phyloP scores from a whole-genome alignment of 2,888 invertebrate genomes.

The Eledona agricola region DNA sequence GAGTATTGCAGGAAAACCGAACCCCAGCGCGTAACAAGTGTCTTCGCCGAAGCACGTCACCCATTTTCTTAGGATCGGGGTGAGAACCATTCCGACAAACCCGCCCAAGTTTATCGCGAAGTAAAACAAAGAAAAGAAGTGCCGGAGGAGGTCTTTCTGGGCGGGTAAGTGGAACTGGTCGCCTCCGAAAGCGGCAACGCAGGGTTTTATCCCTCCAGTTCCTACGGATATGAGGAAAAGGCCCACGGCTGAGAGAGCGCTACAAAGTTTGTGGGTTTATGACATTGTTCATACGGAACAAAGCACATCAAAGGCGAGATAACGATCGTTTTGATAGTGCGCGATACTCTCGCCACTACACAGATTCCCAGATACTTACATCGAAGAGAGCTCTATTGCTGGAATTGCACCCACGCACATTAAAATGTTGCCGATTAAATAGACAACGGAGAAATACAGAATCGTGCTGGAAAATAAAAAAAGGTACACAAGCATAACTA shows the following conservation, averaged over 20 bases:
- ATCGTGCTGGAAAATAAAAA: constrained; percentile 70
- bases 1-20: constrained; percentile 78
- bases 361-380: constrained; percentile 61
- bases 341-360: no score
- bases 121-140: constrained; percentile 85
- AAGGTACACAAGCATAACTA: no score
- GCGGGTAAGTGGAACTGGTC: constrained; percentile 80
- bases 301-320: no score
- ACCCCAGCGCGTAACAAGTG: constrained; percentile 77
- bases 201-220: constrained; percentile 88
- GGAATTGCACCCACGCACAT: constrained; percentile 72
- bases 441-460: constrained; percentile 77
- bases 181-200: constrained; percentile 87
- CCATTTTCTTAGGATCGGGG: constrained; percentile 75
- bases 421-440: constrained; percentile 74
- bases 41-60: constrained; percentile 74
- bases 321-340: no score
- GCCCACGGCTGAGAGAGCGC: constrained; percentile 67
- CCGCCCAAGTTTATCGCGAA: constrained; percentile 80
- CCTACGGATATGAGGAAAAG: constrained; percentile 74
- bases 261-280: no score
- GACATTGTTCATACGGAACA: no score
- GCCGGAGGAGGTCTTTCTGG: constrained; percentile 72
- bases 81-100: constrained; percentile 73
- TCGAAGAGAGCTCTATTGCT: constrained; percentile 65